These are phyloP conservation scores for Drosophila melanica DNA, from an alignment of 1,140 invertebrate genomes.

Conservation along the genomic window DNA sequence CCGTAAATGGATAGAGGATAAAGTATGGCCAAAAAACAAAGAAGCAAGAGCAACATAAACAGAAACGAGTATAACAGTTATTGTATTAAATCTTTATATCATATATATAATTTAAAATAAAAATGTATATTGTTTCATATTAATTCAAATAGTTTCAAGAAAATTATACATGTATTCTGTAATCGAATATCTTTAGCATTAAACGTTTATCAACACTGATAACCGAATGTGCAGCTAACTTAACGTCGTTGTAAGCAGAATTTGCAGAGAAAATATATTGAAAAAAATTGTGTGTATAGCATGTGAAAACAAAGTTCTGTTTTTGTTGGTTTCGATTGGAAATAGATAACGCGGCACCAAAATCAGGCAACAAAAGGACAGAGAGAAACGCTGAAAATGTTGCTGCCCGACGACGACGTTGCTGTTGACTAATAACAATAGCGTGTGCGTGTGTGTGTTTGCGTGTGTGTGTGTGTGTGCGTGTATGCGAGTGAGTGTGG, in stretches of 20 bases:
- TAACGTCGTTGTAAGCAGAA: conserved; percentile 51
- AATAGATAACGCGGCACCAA: conserved; percentile 23
- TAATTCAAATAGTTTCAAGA: neutral
- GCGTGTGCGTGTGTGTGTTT: conserved; percentile 23
- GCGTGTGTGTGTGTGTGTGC: conserved; percentile 19
- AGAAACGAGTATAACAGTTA: too few relatives aligned
- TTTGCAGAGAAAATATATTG: conserved; percentile 65
- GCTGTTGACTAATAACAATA: conserved; percentile 56
- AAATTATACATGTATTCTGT: conserved; percentile 2
- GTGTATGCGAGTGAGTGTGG: conserved; percentile 22
- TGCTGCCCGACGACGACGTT: conserved; percentile 43
- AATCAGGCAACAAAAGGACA: conserved; percentile 6
- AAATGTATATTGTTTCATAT: neutral
- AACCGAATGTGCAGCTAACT: conserved; percentile 43
- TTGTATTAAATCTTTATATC: too few relatives aligned
- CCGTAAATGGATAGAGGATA: conserved; percentile 26
- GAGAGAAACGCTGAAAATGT: conserved; percentile 44
- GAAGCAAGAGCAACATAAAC: too few relatives aligned
- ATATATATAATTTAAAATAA: too few relatives aligned
- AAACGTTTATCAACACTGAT: conserved; percentile 22
- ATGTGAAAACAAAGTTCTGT: conserved; percentile 54
- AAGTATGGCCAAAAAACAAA: conserved; percentile 16
- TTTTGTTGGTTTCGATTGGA: conserved; percentile 45
- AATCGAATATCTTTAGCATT: conserved; percentile 29
- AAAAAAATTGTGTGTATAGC: conserved; percentile 65